Evolutionary conservation across 1,140 invertebrate species (phyloP).

Genomic region (Drosophila santomea): DNA sequence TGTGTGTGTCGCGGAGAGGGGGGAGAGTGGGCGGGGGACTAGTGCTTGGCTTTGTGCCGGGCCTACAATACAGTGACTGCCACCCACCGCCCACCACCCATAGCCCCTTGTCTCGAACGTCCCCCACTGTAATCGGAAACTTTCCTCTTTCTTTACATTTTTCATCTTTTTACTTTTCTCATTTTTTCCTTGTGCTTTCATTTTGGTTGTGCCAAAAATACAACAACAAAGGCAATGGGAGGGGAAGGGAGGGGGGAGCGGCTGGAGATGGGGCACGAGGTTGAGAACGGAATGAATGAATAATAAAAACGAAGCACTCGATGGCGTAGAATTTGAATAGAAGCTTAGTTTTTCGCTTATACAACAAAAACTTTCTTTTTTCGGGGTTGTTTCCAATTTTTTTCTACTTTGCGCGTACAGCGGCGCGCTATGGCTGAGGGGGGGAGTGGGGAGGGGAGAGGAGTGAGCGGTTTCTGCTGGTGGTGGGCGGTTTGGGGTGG

Average conservation of each 20-base stretch:
- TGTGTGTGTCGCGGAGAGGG: conserved; percentile 3
- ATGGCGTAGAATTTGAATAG: conserved; percentile 84
- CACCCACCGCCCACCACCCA: background rate
- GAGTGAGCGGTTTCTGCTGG: conserved; percentile 1
- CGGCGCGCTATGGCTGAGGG: background rate
- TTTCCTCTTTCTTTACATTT: conserved; percentile 83
- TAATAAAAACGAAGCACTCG: conserved; percentile 83
- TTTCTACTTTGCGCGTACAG: conserved; percentile 50
- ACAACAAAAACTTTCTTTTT: conserved; percentile 84
- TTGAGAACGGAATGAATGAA: conserved; percentile 70
- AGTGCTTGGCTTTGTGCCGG: conserved; percentile 71
- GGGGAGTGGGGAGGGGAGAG: background rate
- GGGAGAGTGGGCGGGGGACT: conserved; percentile 34
- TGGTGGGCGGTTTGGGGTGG: conserved; percentile 3
- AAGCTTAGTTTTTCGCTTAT: conserved; percentile 84
- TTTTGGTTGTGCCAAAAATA: conserved; percentile 79
- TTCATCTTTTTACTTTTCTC: conserved; percentile 72
- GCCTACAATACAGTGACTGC: conserved; percentile 56
- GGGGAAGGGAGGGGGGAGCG: background rate
- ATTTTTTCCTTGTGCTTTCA: conserved; percentile 71
- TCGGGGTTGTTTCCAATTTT: conserved; percentile 84
- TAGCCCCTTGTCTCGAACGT: background rate
- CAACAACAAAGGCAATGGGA: conserved; percentile 18
- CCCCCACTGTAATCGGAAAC: conserved; percentile 80
- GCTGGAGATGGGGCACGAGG: background rate